phyloP scores from a whole-genome alignment of 1,140 invertebrate species.

The Zaprionus kolodkinae region DNA sequence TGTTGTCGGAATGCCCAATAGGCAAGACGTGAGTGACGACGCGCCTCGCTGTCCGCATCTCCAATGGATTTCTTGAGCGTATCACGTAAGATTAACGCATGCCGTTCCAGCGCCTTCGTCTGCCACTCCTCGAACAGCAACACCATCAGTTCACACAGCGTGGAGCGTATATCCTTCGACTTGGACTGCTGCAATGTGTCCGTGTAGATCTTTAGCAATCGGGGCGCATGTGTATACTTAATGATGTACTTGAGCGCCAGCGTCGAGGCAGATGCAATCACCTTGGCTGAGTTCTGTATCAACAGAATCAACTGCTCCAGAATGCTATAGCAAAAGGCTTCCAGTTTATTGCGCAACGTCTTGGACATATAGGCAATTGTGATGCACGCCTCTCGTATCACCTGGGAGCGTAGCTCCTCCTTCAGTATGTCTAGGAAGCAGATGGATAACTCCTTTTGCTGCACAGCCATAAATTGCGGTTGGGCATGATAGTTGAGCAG shows the following conservation, averaged over 20 bases:
- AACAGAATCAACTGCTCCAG: conserved; percentile 94
- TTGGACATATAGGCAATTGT: conserved; percentile 96
- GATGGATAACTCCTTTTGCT: conserved; percentile 92
- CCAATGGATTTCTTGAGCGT: conserved; percentile 94
- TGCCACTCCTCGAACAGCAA: conserved; percentile 94
- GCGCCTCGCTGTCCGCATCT: conserved; percentile 96
- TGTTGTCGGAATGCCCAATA: conserved; percentile 96
- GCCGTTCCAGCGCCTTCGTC: conserved; percentile 91
- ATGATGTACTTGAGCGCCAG: conserved; percentile 96
- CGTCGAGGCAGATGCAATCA: conserved; percentile 95
- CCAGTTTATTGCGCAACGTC: conserved; percentile 92
- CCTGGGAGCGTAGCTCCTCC: conserved; percentile 91
- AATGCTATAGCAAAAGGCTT: conserved; percentile 93
- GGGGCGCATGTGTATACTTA: conserved; percentile 92
- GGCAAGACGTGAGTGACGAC: conserved; percentile 91
- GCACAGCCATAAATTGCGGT: conserved; percentile 91
- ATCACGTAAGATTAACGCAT: conserved; percentile 91
- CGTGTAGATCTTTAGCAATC: conserved; percentile 95
- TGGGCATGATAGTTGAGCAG: conserved; percentile 90
- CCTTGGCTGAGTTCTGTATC: conserved; percentile 98
- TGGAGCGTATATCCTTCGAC: conserved; percentile 94
- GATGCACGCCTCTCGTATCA: conserved; percentile 96
- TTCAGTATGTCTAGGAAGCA: conserved; percentile 93
- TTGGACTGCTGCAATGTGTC: conserved; percentile 91
- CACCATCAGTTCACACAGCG: conserved; percentile 93